Evolutionary conservation across 2,113 vertebrate genomes (phyloP).

Genomic region (Echinops telfairi): DNA sequence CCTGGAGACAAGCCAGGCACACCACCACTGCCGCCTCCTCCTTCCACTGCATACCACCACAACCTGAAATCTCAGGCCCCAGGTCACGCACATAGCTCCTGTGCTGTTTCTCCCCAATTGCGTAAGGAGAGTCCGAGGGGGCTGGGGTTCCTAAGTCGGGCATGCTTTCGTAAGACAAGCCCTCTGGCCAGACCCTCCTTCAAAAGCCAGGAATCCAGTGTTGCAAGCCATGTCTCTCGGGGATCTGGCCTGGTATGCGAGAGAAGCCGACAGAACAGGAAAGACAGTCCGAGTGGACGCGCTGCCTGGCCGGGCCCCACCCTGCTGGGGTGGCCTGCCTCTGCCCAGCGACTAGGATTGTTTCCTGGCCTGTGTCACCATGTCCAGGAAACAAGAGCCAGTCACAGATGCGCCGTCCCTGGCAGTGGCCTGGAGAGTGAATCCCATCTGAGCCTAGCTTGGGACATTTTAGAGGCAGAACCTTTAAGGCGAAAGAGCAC

Average conservation of each 20-base stretch:
- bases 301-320: neutral
- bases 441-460: neutral
- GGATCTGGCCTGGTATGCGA: neutral
- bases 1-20: neutral
- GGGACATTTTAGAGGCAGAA: neutral
- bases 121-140: neutral
- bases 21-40: neutral
- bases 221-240: constrained; percentile 41
- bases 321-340: neutral
- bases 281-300: neutral
- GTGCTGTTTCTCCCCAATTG: neutral
- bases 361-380: constrained; percentile 8
- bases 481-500: neutral
- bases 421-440: neutral
- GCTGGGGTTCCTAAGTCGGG: neutral
- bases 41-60: neutral
- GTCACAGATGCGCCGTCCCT: neutral
- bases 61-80: neutral
- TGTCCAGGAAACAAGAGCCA: neutral
- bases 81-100: neutral
- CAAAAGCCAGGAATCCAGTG: constrained; percentile 45
- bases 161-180: neutral
- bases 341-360: neutral
- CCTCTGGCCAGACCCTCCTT: constrained; percentile 39
- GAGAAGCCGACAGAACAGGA: constrained; percentile 21